Evolutionary conservation across 1,140 invertebrate genomes (phyloP), one percentile per base, ranked within the genome.

Genomic region (Drosophila mojavensis): DNA sequence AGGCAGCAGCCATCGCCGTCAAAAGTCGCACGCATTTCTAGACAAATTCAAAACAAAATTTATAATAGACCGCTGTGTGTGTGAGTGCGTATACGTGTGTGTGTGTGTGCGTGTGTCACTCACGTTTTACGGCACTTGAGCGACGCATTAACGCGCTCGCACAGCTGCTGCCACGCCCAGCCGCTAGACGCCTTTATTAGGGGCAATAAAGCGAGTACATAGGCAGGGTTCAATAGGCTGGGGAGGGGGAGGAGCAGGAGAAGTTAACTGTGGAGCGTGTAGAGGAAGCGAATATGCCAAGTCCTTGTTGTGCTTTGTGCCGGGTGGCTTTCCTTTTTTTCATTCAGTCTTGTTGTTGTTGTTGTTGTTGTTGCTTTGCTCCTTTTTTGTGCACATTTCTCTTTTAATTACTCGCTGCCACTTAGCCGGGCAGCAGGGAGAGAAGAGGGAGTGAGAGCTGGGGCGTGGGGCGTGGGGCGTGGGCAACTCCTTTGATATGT

Each of bases 61-160:
- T 84, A 81, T 89, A 89, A 88, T 88, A 84, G 84, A 88, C 84
- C n/a, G 10, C 33, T 33, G 48, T 36, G 24, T 64, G 61, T 60
- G 66, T 58, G 33, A 13, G 30, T 4, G 36, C 47, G 26, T 43
- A 48, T n/a, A 67, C 36, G 28, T 59, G 36, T 48, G 58, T 10
- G 66, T 53, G 68, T 39, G 67, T 56, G 68, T 62, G 68, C 69
- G 84, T 65, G 83, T 83, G 84, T 55, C 73, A 66, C 82, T 84
- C 84, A 79, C 84, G 69, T 89, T 89, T 88, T 88, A 89, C 80
- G 80, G 84, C 84, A 88, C 84, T 88, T 88, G 88, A 88, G 78
- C 84, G 80, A 88, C 84, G 84, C 84, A 88, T 88, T 88, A 88
- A 88, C 84, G 84, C 84, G 84, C 70, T 64, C 77, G 80, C 84